These are phyloP conservation scores for Caiman crocodilus DNA, from an alignment of 2,797 vertebrate species.

Conservation along the genomic window DNA sequence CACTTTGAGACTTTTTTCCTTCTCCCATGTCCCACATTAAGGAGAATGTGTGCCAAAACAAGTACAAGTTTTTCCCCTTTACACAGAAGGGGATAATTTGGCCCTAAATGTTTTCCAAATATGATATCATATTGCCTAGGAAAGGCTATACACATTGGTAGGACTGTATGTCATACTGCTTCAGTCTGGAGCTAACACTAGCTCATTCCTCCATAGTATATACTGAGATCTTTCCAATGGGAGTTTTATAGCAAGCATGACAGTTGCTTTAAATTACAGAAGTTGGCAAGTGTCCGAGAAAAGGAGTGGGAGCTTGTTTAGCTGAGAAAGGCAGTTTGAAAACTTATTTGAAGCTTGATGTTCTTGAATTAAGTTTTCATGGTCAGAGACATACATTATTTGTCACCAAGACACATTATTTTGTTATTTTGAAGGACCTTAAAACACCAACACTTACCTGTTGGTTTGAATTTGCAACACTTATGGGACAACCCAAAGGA, in stretches of 20 bases:
- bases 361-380: slow-evolving; percentile 62
- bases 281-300: slow-evolving; percentile 79
- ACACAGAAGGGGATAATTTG: slow-evolving; percentile 15
- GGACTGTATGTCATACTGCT: background rate
- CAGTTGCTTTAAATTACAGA: slow-evolving; percentile 88
- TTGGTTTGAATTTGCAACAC: slow-evolving; percentile 51
- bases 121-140: slow-evolving; percentile 33
- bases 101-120: slow-evolving; percentile 36
- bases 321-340: slow-evolving; percentile 78
- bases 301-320: slow-evolving; percentile 81
- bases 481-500: slow-evolving; percentile 14
- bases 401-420: background rate
- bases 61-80: slow-evolving; percentile 55
- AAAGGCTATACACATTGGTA: slow-evolving; percentile 16
- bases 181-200: slow-evolving; percentile 21
- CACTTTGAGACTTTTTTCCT: slow-evolving; percentile 31
- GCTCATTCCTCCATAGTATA: slow-evolving; percentile 49
- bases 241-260: slow-evolving; percentile 79
- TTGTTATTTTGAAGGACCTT: slow-evolving; percentile 44
- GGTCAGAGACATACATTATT: slow-evolving; percentile 18
- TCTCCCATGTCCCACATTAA: slow-evolving; percentile 44
- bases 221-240: slow-evolving; percentile 73
- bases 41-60: slow-evolving; percentile 40
- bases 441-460: slow-evolving; percentile 8
- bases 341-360: slow-evolving; percentile 68